Conservation (phyloP, 2,797 vertebrate species). For the Prionace glauca region DNA sequence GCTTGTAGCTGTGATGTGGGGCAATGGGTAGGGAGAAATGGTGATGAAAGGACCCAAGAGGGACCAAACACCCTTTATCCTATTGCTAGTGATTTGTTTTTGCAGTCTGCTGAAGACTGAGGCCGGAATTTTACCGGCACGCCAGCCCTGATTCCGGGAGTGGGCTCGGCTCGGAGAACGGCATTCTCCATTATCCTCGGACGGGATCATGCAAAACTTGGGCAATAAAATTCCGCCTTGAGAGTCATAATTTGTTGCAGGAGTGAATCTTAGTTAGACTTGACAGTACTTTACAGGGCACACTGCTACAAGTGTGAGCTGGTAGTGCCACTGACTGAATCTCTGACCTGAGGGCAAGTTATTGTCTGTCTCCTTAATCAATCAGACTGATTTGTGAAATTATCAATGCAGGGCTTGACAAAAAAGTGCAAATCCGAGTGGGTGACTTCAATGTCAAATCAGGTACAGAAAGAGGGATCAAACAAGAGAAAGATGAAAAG, state of each 20-base stretch:
- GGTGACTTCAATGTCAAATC: not conserved
- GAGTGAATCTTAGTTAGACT: not conserved
- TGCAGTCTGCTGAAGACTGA: not conserved
- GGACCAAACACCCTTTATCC: not conserved
- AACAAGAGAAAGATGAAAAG: not conserved
- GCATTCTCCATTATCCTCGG: no score
- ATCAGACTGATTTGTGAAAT: not conserved
- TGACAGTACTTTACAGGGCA: not conserved
- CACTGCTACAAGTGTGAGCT: not conserved
- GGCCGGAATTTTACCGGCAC: no score
- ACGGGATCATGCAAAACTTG: no score
- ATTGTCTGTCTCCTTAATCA: not conserved
- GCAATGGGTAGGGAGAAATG: not conserved
- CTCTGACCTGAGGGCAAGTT: not conserved
- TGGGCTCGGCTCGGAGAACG: no score
- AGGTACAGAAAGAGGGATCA: not conserved
- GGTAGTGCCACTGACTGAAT: not conserved
- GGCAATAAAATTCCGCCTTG: no score
- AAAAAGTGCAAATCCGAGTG: not conserved
- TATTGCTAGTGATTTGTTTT: constrained; percentile 7
- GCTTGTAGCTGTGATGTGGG: not conserved
- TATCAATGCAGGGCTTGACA: not conserved
- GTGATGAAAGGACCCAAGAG: not conserved
- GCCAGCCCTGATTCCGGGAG: no score
- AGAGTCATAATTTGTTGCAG: not conserved